Base-by-base conservation (phyloP, 1,140 invertebrate genomes). In the Archegozetes longisetosus region DNA sequence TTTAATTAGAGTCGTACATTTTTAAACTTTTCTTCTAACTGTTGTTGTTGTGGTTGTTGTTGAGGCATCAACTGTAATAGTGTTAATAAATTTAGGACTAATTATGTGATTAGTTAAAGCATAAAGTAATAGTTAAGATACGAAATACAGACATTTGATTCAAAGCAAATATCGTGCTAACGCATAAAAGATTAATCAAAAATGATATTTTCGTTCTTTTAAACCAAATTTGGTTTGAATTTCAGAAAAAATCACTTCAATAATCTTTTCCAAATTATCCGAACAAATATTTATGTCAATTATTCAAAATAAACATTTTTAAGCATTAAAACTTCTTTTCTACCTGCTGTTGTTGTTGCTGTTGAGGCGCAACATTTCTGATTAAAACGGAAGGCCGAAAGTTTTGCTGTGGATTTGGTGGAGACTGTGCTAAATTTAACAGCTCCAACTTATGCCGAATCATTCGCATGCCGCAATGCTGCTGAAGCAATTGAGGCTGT, bases 161-260 rank as follows among this genome's bases (percentile, higher is more conserved):
- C 40, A 14, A 27, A 51, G 99, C 94, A 99, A 98, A 69, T 98
- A 94, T 59, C 91, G 91, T 75, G 99, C 96, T 1, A 99, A 94
- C 78, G 98, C 98, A 62, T 90, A 80, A 32, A 96, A 95, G 74
- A 99, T 99, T 0, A 88, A 85, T 2, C 98, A 90, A 52, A 99
- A 77, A 78, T 98, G 98, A 67, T 89, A 85, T 86, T 99, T 95
- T 66, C 93, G 78, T 70, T 86, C 88, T 70, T 98, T 93, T 59
- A 90, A 80, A 79, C 95, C 85, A 1, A 88, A 86, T 66, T 84
- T 82, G 9, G 88, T 90, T 76, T 96, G 89, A 3, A 88, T 87
- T 28, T 88, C 93, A 29, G 95, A 95, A 74, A 98, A 98, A 70
- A 99, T 98, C 61, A 93, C 93, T 82, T 98, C 93, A 29, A 98